A percentile compares a stretch with the other conserved stretches of the same genome.
Conservation (phyloP, 2,113 vertebrate species). For the Ochotona curzoniae region DNA sequence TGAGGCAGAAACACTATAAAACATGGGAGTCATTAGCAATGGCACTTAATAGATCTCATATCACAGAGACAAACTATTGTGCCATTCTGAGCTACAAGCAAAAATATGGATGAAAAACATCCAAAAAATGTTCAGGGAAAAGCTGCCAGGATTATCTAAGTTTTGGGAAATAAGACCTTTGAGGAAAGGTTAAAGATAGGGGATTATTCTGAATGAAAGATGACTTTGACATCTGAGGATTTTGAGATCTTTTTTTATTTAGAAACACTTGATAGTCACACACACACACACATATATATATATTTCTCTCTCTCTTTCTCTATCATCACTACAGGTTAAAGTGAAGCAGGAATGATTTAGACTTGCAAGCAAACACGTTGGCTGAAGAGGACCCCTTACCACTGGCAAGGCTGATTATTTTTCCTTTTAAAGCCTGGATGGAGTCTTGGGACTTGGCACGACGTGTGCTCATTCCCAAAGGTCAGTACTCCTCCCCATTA, state of each 20-base stretch:
- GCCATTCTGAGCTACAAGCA: background rate
- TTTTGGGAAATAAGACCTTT: conserved; percentile 52
- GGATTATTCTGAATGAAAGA: conserved; percentile 59
- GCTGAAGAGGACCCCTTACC: background rate
- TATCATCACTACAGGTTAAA: background rate
- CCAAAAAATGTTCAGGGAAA: conserved; percentile 24
- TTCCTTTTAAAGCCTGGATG: background rate
- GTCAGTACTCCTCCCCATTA: background rate
- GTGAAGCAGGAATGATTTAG: conserved; percentile 42
- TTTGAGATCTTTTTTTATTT: conserved; percentile 62
- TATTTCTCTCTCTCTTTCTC: background rate
- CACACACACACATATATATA: too few species aligned
- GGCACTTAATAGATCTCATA: background rate
- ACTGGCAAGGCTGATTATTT: background rate
- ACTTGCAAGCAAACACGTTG: background rate
- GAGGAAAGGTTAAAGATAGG: conserved; percentile 51
- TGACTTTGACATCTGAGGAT: background rate
- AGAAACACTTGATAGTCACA: conserved; percentile 25
- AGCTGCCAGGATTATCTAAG: conserved; percentile 46
- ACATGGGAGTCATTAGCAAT: background rate
- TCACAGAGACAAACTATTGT: background rate
- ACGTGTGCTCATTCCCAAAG: background rate
- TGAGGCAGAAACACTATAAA: background rate
- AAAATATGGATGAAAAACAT: background rate
- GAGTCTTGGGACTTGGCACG: background rate